Evolutionary conservation across 2,888 invertebrate genomes (phyloP), one percentile per base, ranked within the genome.

Genomic region (Drosophila quinaria): DNA sequence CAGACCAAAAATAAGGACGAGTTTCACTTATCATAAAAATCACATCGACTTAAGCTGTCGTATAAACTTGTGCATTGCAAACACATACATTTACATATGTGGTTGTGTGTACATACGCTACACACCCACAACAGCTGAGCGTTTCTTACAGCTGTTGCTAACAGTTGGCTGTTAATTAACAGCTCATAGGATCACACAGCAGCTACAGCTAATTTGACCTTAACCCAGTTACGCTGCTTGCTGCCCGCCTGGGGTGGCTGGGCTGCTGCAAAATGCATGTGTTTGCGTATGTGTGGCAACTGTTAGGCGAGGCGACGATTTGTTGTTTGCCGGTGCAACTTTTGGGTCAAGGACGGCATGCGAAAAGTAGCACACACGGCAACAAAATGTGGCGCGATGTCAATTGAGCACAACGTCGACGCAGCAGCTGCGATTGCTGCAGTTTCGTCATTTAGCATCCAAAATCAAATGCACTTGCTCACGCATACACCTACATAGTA

Each of bases 321-420:
- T 62, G 68, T 59, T 64, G 39, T 69, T 68, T 65, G 75, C 58
- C 75, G 64, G 64, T 74, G 64, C 58, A 67, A 37, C 65, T 82
- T 82, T 74, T 86, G 65, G 87, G 82, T 87, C 83, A 83, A 85
- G 83, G 83, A 81, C 83, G 73, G 51, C 64, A 68, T 73, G 66
- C 65, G 66, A 79, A 83, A 87, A 70, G 76, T 81, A 59, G 85
- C 70, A 77, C 80, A 85, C 66, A 69, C 70, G 54, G 63, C 63
- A 77, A 44, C 66, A 60, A 72, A 72, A 67, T 77, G 62, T 56
- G 51, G 67, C 62, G 62, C 67, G 59, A 42, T 68, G 78, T 64
- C 64, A 76, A 75, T 75, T 77, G 78, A 72, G 67, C 67, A 64
- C 67, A 75, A 63, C 63, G 67, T 60, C 60, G 52, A 67, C 62